Evolutionary conservation across 2,113 vertebrate species (phyloP).

Genomic region (Tursiops truncatus): DNA sequence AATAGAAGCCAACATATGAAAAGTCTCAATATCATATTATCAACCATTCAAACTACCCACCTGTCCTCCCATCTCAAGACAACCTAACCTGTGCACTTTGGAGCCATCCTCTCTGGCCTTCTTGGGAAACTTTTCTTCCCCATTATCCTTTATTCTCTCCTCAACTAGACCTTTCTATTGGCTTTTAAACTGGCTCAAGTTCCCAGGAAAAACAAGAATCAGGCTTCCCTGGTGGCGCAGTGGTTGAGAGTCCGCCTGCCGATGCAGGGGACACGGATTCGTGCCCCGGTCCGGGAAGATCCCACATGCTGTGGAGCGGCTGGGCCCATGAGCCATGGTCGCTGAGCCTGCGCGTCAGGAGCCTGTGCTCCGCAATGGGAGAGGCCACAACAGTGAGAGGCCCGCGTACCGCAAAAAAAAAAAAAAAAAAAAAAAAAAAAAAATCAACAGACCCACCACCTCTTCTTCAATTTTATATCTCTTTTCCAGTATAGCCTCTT

Average conservation of each 20-base stretch:
- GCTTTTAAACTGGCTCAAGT: neutral
- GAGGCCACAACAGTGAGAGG: no score
- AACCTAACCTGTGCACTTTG: neutral
- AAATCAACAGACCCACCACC: neutral
- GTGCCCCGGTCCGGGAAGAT: no score
- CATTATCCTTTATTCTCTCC: neutral
- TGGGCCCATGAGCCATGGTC: no score
- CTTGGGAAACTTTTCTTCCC: neutral
- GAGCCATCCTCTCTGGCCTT: neutral
- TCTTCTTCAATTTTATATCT: neutral
- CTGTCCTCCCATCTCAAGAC: neutral
- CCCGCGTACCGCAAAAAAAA: no score
- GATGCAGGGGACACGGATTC: no score
- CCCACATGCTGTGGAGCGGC: no score
- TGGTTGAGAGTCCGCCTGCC: no score
- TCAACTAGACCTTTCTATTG: neutral
- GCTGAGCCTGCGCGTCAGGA: no score
- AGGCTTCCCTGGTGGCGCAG: neutral
- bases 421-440: neutral
- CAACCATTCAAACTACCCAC: neutral
- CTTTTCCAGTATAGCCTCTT: neutral
- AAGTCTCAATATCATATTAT: neutral
- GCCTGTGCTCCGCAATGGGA: no score
- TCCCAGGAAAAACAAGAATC: neutral
- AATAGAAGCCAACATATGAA: neutral